Base-by-base conservation (phyloP, 1,140 invertebrate genomes). In the Cyclina sinensis region DNA sequence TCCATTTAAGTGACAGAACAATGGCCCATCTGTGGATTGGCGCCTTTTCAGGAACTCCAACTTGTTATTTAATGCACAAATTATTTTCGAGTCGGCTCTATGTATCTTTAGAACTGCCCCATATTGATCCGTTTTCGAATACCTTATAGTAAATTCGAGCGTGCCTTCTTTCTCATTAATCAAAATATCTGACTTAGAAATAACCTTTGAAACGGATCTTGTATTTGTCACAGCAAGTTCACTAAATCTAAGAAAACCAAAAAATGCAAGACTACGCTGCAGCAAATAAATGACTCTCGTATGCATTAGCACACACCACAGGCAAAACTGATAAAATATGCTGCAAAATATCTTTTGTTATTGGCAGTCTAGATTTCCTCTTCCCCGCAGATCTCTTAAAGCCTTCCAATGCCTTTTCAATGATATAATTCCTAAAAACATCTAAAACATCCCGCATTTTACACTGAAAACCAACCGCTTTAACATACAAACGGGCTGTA, bases 1-100 rank as follows among this genome's bases (percentile, higher is more conserved):
- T 14, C 78, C 78, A 57, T 62, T 62, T 18, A 81, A 59, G 27
- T 81, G 78, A 81, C 78, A 81, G 21, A 81, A 62, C 21, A 81
- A 30, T 14, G 78, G 78, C 9, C 78, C 78, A 18, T 27, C 12
- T 7, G 30, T 14, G 27, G n/a, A n/a, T n/a, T 48, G 78, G 11
- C 78, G 78, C 4, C 7, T 21, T 59, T 54, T 27, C 7, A 81
- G 24, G 27, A 35, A 78, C 30, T 78, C 18, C 9, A 12, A 4
- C 37, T 46, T 18, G n/a, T 24, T 27, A 21, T 48, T 78, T 12
- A 78, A 35, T n/a, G 74, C 16, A 30, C 74, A 78, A 78, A 78
- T 48, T 78, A 59, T 59, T 27, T n/a, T 27, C 57, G 5, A n/a
- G 14, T 59, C 24, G n/a, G 14, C 16, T 27, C 14, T n/a, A 59